Conservation (phyloP, 2,797 vertebrate genomes). For the Acomys russatus region DNA sequence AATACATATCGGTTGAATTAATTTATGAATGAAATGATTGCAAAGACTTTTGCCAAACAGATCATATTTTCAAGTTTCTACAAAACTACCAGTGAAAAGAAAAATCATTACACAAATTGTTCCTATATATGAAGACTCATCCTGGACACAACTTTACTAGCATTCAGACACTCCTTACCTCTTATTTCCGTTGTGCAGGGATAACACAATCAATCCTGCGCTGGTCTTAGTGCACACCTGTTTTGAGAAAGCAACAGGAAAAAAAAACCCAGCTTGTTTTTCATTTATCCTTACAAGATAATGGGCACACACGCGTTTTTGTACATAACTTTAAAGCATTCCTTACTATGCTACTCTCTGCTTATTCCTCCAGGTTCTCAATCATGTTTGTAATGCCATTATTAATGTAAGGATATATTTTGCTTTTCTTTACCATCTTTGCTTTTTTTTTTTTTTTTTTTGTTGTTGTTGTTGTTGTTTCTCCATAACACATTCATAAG, state of each 20-base stretch:
- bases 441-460: no score
- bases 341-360: background rate
- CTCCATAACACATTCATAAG: background rate
- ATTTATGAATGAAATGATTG: background rate
- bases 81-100: background rate
- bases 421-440: background rate
- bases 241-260: background rate
- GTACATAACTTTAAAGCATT: background rate
- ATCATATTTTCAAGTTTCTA: background rate
- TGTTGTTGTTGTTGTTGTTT: no score
- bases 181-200: background rate
- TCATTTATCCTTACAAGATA: background rate
- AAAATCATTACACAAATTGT: background rate
- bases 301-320: background rate
- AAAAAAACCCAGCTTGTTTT: slow-evolving; percentile 33
- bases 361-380: background rate
- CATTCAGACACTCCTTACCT: background rate
- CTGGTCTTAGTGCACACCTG: background rate
- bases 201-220: background rate
- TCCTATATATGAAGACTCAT: background rate
- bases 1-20: background rate
- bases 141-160: background rate
- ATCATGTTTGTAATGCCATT: background rate
- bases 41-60: background rate
- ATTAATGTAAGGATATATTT: background rate